Percentiles rank a stretch among this genome's conserved stretches.
Conservation (phyloP, 1,140 invertebrate species). For the Dendrolimus punctatus region DNA sequence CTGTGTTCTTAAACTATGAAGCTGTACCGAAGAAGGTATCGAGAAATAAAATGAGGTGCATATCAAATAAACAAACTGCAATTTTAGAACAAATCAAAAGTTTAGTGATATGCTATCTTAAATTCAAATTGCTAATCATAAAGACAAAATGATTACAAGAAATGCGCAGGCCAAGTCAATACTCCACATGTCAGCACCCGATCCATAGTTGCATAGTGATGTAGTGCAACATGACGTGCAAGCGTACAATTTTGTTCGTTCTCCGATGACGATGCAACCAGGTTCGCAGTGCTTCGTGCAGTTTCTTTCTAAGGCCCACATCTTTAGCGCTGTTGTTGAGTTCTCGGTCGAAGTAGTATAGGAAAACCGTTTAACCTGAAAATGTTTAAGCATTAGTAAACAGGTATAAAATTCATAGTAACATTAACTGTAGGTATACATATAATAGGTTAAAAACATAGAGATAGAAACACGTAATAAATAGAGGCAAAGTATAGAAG, state of each 20-base stretch:
- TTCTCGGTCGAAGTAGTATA: conserved; percentile 88
- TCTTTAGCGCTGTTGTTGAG: conserved; percentile 79
- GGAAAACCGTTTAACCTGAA: conserved; percentile 86
- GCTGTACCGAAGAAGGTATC: too few relatives aligned
- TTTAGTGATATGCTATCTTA: too few relatives aligned
- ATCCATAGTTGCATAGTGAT: conserved; percentile 84
- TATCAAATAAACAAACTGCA: too few relatives aligned
- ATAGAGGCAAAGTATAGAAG: too few relatives aligned
- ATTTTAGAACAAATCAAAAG: too few relatives aligned
- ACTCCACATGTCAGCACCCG: conserved; percentile 38
- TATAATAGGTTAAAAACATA: too few relatives aligned
- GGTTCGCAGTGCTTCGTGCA: conserved; percentile 87
- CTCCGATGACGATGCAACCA: conserved; percentile 89
- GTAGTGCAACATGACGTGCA: conserved; percentile 87
- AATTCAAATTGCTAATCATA: too few relatives aligned
- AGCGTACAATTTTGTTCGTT: conserved; percentile 87
- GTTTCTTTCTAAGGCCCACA: conserved; percentile 87
- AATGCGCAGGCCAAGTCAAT: too few relatives aligned
- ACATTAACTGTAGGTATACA: not conserved
- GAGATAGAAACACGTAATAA: too few relatives aligned
- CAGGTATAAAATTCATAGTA: not conserved
- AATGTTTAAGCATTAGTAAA: conserved; percentile 10
- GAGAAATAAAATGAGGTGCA: too few relatives aligned
- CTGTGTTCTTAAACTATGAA: too few relatives aligned
- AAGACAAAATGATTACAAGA: too few relatives aligned